Evolutionary conservation across 2,888 invertebrate species (phyloP).

Genomic region (Ecliptopera silaceata): DNA sequence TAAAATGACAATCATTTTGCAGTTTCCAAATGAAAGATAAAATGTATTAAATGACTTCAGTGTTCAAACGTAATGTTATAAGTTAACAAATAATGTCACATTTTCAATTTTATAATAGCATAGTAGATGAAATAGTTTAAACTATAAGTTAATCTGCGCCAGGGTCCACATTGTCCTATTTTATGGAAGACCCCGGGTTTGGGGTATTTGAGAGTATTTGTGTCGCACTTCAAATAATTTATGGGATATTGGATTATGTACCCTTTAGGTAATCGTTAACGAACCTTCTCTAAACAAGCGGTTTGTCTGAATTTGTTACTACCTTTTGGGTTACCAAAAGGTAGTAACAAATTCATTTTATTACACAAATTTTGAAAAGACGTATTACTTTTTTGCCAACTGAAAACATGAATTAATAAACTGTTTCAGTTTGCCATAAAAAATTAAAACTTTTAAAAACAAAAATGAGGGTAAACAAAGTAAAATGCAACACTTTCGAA

Average conservation of each 20-base stretch:
- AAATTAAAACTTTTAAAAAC: neutral
- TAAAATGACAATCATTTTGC: no score
- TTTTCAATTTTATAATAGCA: no score
- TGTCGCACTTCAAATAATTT: slow-evolving; percentile 20
- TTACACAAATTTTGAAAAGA: no score
- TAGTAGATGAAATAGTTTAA: no score
- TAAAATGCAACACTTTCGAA: slow-evolving; percentile 6
- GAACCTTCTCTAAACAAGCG: slow-evolving; percentile 1
- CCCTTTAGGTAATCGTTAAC: slow-evolving; percentile 17
- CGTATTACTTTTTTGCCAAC: no score
- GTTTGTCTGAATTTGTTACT: neutral
- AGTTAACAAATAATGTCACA: no score
- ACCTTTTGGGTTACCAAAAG: no score
- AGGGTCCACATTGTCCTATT: slow-evolving; percentile 16
- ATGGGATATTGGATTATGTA: slow-evolving; percentile 23
- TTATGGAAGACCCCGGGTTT: slow-evolving; percentile 15
- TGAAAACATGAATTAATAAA: no score
- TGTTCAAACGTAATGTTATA: no score
- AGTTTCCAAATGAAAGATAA: no score
- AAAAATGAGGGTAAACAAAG: slow-evolving; percentile 1
- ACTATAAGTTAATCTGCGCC: slow-evolving; percentile 10
- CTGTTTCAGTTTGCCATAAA: neutral
- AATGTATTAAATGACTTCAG: no score
- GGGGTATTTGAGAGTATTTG: slow-evolving; percentile 12
- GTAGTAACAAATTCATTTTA: no score